Base-by-base conservation (phyloP, 2,888 invertebrate species). In the Agonopterix arenella region DNA sequence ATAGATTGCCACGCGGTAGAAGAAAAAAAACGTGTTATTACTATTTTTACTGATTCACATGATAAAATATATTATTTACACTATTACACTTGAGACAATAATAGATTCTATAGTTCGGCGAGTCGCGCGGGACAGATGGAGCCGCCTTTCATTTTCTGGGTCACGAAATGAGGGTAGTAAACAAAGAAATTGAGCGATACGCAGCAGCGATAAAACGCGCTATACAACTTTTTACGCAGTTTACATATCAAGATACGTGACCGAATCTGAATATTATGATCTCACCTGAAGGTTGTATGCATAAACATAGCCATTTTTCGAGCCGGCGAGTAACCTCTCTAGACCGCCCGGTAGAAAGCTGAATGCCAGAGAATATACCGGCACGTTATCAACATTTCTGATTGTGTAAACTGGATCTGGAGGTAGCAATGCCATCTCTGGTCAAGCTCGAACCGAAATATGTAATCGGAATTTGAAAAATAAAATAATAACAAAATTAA, bases 251-350 rank as follows among this genome's bases (percentile, higher is more conserved):
- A 28, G 28, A 28, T 28, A 28, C 28, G 28, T 28, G 28, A 28
- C 7, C 28, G 28, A 7, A 28, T 28, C 70, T 69, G 61, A 61
- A 73, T 76, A 69, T 68, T 66, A 57, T 68, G 65, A 70, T 64
- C 84, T 84, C 84, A 95, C 95, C 90, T 93, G 92, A 75, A 96
- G 90, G 85, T 95, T 93, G 94, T 94, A 96, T 71, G 94, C 91
- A 79, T 93, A 93, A 62, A 95, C 91, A 67, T 89, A 91, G 62
- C 96, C 96, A 73, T 91, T 92, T 71, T 93, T 91, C 37, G 94
- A 93, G 53, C 95, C 95, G 64, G 93, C 94, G 70, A 94, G 90
- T 66, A 96, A 85, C 70, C 91, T 89, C 69, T 92, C 91, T 58
- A 91, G 90, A 62, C 90, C 90, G 57, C 91, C 90, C 58, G 84